Evolutionary conservation across 2,888 invertebrate species (phyloP).

Genomic region (Gandaritis pyraliata): DNA sequence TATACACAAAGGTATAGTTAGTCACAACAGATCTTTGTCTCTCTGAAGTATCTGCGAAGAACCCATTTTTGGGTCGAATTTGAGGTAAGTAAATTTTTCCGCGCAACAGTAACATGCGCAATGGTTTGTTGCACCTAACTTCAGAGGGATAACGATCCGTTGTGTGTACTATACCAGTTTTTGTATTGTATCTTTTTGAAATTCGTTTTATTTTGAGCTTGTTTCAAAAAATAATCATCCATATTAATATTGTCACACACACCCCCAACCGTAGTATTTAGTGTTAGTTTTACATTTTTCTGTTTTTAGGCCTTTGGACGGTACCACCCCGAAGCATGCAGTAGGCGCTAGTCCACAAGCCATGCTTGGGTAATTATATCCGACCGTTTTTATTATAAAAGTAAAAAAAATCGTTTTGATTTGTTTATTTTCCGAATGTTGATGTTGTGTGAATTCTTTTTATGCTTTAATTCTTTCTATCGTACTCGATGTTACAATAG

Average conservation of each 20-base stretch:
- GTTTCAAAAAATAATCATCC: conserved; percentile 50
- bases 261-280: conserved; percentile 63
- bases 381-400: conserved; percentile 26
- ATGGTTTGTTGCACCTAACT: no score
- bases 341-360: conserved; percentile 85
- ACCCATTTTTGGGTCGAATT: no score
- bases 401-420: conserved; percentile 4
- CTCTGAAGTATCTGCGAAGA: no score
- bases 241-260: conserved; percentile 41
- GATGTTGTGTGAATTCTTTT: conserved; percentile 21
- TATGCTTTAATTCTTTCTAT: conserved; percentile 12
- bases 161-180: no score
- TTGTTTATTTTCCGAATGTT: conserved; percentile 11
- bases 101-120: no score
- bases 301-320: conserved; percentile 87
- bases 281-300: conserved; percentile 80
- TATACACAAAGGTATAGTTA: no score
- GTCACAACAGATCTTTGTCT: no score
- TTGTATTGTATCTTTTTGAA: no score
- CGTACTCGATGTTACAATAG: not conserved
- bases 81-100: no score
- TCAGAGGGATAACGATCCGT: no score
- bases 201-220: conserved; percentile 24
- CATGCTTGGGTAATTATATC: conserved; percentile 87
- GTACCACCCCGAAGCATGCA: conserved; percentile 83